A percentile compares a stretch with the other conserved stretches of the same genome.
These are phyloP conservation scores for Hypena proboscidalis DNA, from an alignment of 2,888 invertebrate species.

Conservation along the genomic window DNA sequence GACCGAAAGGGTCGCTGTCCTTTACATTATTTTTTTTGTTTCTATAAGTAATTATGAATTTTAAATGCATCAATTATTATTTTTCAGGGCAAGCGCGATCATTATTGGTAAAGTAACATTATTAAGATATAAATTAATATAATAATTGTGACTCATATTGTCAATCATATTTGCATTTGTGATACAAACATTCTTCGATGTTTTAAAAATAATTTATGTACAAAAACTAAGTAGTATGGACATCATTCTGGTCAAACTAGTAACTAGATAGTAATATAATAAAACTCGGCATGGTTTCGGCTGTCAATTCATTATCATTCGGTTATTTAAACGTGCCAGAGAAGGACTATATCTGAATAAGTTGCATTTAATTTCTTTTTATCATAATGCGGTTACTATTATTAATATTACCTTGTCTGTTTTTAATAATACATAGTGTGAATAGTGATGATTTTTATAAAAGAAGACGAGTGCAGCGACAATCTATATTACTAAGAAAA, in stretches of 20 bases:
- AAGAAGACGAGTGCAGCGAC: constrained; percentile 21
- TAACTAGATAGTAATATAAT: constrained; percentile 65
- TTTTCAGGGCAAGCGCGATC: no score
- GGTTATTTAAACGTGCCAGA: constrained; percentile 58
- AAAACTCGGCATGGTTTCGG: constrained; percentile 51
- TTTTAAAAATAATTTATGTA: constrained; percentile 2
- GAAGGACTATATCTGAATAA: constrained; percentile 48
- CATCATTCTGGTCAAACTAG: constrained; percentile 72
- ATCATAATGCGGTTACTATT: constrained; percentile 34
- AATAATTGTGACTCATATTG: no score
- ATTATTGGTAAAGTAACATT: no score
- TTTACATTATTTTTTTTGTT: no score
- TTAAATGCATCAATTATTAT: no score
- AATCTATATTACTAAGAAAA: constrained; percentile 14
- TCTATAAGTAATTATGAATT: no score
- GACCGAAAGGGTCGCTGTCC: no score
- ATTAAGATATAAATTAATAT: no score
- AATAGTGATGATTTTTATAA: constrained; percentile 33
- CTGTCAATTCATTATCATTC: constrained; percentile 67
- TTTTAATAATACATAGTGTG: constrained; percentile 38
- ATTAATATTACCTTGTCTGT: constrained; percentile 17
- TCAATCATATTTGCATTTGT: constrained; percentile 3
- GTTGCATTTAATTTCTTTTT: constrained; percentile 13
- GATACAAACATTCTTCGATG: neutral
- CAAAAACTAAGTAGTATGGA: constrained; percentile 3